Conservation (phyloP, 2,797 vertebrate genomes). For the Epinephelus awoara region DNA sequence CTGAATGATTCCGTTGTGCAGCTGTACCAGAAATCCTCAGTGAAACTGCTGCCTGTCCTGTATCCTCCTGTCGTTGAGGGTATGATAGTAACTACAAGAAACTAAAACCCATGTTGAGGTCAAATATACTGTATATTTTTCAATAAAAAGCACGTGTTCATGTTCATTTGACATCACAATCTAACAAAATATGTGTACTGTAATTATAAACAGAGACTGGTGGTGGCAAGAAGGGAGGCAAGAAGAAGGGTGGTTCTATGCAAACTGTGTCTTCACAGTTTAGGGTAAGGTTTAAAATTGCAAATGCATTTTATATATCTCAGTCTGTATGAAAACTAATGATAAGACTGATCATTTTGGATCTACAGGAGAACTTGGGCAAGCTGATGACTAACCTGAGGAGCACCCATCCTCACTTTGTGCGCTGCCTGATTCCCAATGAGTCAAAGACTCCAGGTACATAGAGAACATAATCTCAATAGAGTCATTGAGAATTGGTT, state of each 20-base stretch:
- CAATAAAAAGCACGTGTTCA: neutral
- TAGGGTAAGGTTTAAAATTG: conserved; percentile 79
- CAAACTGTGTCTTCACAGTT: conserved; percentile 79
- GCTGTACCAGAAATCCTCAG: conserved; percentile 89
- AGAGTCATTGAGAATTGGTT: too few species aligned
- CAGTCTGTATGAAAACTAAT: neutral
- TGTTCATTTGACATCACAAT: neutral
- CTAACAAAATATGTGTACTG: neutral
- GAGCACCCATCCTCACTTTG: conserved; percentile 92
- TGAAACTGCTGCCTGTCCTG: conserved; percentile 85
- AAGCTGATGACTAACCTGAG: conserved; percentile 91
- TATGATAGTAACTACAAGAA: conserved; percentile 18
- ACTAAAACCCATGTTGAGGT: neutral
- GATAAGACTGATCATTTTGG: neutral
- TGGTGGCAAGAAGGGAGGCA: conserved; percentile 10
- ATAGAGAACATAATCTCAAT: neutral
- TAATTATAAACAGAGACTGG: neutral
- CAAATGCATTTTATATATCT: neutral
- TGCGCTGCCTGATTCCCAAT: conserved; percentile 93
- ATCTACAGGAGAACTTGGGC: conserved; percentile 91
- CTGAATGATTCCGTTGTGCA: conserved; percentile 92
- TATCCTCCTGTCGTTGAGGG: conserved; percentile 86
- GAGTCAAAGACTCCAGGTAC: conserved; percentile 94
- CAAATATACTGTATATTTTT: neutral
- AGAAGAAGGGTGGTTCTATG: conserved; percentile 26